These are phyloP conservation scores for Hyposmocoma kahamanoa DNA, from an alignment of 1,140 invertebrate species.

Conservation along the genomic window DNA sequence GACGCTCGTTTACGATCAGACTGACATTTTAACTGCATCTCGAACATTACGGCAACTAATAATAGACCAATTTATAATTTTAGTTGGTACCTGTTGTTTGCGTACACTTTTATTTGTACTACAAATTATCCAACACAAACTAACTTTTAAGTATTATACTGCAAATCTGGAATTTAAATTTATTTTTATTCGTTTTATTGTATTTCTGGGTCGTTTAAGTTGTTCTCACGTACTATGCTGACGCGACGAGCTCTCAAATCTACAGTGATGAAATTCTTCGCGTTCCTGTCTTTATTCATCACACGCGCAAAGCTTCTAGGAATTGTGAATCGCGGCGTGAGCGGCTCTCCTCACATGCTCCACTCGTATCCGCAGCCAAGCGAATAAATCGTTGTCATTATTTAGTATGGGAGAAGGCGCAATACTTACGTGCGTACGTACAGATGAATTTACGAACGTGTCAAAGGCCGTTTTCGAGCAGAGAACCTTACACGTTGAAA, in stretches of 20 bases:
- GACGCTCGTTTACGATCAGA: conserved; percentile 55
- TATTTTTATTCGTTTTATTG: too few species aligned
- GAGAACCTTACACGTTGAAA: too few species aligned
- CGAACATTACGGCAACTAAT: conserved; percentile 52
- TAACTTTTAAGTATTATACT: too few species aligned
- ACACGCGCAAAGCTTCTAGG: conserved; percentile 63
- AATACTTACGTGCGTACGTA: conserved; percentile 45
- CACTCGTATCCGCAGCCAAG: conserved; percentile 44
- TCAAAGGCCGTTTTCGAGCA: conserved; percentile 51
- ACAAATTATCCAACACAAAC: too few species aligned
- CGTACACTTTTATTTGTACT: neutral
- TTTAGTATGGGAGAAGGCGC: conserved; percentile 54
- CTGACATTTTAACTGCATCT: conserved; percentile 62
- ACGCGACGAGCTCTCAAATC: conserved; percentile 55
- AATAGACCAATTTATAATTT: conserved; percentile 49
- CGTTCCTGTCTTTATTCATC: conserved; percentile 64
- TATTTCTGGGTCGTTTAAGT: conserved; percentile 21
- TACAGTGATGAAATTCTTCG: conserved; percentile 61
- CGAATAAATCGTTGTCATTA: conserved; percentile 60
- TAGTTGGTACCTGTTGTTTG: conserved; percentile 7
- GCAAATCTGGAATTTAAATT: too few species aligned
- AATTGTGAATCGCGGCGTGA: conserved; percentile 46
- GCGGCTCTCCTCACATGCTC: conserved; percentile 45
- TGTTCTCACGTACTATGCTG: conserved; percentile 50
- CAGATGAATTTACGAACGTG: conserved; percentile 51